Percentiles rank a stretch among this genome's conserved stretches.
These are phyloP conservation scores for Sinocyclocheilus anophthalmus DNA, from an alignment of 2,113 vertebrate species.

Conservation along the genomic window DNA sequence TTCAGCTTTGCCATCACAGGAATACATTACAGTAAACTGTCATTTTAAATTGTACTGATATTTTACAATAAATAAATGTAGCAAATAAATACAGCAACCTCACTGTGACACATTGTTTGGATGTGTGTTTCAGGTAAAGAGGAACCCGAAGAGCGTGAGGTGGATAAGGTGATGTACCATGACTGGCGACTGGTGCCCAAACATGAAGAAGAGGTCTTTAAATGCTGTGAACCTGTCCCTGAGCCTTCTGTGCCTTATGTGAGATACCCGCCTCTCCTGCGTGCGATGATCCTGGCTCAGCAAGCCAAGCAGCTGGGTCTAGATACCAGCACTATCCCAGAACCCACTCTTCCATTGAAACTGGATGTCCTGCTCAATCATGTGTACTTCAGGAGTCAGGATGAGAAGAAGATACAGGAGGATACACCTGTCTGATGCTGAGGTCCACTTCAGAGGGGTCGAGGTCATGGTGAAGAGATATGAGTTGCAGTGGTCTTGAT, in stretches of 20 bases:
- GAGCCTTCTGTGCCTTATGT: conserved; percentile 69
- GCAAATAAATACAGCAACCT: not conserved
- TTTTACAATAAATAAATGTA: not conserved
- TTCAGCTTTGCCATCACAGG: not conserved
- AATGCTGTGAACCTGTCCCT: conserved; percentile 69
- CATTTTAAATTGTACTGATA: too few species aligned
- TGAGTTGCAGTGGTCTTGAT: not conserved
- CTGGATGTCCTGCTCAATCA: conserved; percentile 61
- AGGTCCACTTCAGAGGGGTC: not conserved
- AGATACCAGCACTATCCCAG: conserved; percentile 53
- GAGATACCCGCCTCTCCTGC: conserved; percentile 85
- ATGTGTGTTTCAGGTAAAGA: conserved; percentile 76
- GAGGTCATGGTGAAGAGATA: not conserved
- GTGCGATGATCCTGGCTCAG: conserved; percentile 89
- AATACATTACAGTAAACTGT: too few species aligned
- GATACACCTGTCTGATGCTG: conserved; percentile 77
- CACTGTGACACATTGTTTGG: not conserved
- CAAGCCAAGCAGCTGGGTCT: conserved; percentile 70
- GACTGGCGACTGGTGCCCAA: conserved; percentile 95
- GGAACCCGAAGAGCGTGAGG: conserved; percentile 77
- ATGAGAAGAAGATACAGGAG: conserved; percentile 57
- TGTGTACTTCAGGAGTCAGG: conserved; percentile 71
- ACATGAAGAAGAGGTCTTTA: conserved; percentile 85
- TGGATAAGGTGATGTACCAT: conserved; percentile 91
- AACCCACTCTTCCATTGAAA: conserved; percentile 80